Evolutionary conservation across 1,140 invertebrate species (phyloP).

Genomic region (Hesperophylax magnus): DNA sequence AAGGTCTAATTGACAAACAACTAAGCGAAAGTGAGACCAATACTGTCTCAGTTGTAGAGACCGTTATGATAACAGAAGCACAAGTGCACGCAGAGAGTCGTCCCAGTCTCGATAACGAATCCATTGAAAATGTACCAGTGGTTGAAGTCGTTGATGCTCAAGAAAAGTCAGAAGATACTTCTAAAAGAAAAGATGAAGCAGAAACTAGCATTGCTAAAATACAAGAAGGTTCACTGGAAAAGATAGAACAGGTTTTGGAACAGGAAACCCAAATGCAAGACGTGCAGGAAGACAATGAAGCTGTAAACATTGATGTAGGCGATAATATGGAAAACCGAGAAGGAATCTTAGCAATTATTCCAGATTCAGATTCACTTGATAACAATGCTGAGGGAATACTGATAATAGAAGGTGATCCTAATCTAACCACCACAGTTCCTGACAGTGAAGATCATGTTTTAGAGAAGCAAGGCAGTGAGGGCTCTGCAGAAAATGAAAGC

Average conservation of each 20-base stretch:
- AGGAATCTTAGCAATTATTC: constrained; percentile 55
- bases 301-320: constrained; percentile 34
- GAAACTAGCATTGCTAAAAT: not conserved
- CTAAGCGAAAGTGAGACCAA: constrained; percentile 69
- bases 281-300: constrained; percentile 48
- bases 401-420: not conserved
- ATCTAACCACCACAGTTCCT: not conserved
- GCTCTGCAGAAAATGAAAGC: constrained; percentile 41
- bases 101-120: constrained; percentile 42
- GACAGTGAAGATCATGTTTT: constrained; percentile 23
- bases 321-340: constrained; percentile 35
- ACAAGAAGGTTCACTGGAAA: constrained; percentile 21
- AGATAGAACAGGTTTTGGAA: not conserved
- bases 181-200: constrained; percentile 24
- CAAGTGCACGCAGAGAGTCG: constrained; percentile 64
- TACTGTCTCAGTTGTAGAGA: constrained; percentile 67
- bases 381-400: constrained; percentile 29
- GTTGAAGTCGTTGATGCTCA: not conserved
- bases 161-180: constrained; percentile 24
- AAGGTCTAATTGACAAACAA: constrained; percentile 62
- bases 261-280: constrained; percentile 33
- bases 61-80: constrained; percentile 69
- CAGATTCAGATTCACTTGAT: constrained; percentile 49
- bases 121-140: not conserved
- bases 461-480: constrained; percentile 37